These are phyloP conservation scores for Cryptotermes secundus DNA, from an alignment of 1,140 invertebrate genomes.

Conservation along the genomic window DNA sequence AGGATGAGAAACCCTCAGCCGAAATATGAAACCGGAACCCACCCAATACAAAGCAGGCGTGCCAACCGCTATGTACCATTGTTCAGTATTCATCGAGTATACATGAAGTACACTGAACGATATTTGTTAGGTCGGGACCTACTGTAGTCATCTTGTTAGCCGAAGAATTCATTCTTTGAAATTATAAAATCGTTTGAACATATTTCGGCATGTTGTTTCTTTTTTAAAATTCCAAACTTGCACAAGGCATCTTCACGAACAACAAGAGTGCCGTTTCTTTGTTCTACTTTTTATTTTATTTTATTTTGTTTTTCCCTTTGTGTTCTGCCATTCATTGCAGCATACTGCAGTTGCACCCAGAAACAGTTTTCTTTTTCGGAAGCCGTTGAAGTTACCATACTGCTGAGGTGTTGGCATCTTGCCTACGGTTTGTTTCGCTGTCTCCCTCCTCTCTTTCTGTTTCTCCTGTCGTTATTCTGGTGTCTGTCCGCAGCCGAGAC, in stretches of 20 bases:
- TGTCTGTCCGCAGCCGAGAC: background rate
- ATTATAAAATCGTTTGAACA: background rate
- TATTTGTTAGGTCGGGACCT: background rate
- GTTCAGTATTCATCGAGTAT: too few species aligned
- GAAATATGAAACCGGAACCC: too few species aligned
- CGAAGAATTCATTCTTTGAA: background rate
- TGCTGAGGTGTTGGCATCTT: constrained; percentile 14
- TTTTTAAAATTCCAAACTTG: constrained; percentile 7
- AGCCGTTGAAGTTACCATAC: background rate
- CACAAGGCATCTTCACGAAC: background rate
- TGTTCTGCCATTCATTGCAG: background rate
- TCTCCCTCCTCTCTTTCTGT: background rate
- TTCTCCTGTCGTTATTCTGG: background rate
- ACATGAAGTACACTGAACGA: background rate
- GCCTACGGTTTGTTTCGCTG: background rate
- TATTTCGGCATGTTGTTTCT: constrained; percentile 7
- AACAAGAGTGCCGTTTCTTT: background rate
- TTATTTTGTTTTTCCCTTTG: background rate
- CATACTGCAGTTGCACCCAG: background rate
- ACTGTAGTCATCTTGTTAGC: background rate
- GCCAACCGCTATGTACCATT: too few species aligned
- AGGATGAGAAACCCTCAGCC: too few species aligned
- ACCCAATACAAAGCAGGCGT: too few species aligned
- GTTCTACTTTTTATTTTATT: background rate
- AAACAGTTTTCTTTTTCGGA: background rate